These are phyloP conservation scores for Chroicocephalus ridibundus DNA, from an alignment of 2,113 vertebrate species.

Conservation along the genomic window DNA sequence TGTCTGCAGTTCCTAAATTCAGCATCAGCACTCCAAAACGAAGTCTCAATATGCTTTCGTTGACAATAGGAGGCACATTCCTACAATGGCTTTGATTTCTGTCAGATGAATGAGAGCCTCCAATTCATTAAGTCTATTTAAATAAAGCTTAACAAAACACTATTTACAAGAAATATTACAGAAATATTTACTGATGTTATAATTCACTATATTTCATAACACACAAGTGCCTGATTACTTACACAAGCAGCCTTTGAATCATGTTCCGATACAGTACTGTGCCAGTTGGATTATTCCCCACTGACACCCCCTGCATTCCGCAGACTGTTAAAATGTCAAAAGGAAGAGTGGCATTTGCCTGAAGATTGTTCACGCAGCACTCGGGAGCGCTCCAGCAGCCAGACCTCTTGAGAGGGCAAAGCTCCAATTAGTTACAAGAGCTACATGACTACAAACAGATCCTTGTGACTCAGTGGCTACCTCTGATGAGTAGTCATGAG, in stretches of 20 bases:
- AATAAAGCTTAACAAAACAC: not conserved
- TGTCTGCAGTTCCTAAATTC: not conserved
- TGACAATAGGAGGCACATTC: not conserved
- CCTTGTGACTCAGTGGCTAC: not conserved
- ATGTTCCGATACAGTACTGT: not conserved
- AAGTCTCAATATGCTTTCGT: not conserved
- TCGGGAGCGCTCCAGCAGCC: not conserved
- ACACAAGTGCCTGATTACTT: not conserved
- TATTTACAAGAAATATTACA: not conserved
- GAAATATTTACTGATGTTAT: not conserved
- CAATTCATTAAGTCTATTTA: constrained; percentile 4
- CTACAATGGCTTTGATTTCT: not conserved
- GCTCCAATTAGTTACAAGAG: not conserved
- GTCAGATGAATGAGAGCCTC: not conserved
- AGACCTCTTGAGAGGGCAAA: not conserved
- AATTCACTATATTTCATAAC: not conserved
- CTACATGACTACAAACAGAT: not conserved
- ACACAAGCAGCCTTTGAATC: not conserved
- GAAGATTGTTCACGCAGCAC: not conserved
- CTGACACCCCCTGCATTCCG: constrained; percentile 41
- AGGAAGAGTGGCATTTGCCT: constrained; percentile 1
- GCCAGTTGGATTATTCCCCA: constrained; percentile 8
- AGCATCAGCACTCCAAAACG: not conserved
- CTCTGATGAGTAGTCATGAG: not conserved
- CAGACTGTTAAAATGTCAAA: not conserved